A percentile compares a stretch with the other conserved stretches of the same genome.
Evolutionary conservation across 1,140 invertebrate genomes (phyloP).

Genomic region (Colletes latitarsis): DNA sequence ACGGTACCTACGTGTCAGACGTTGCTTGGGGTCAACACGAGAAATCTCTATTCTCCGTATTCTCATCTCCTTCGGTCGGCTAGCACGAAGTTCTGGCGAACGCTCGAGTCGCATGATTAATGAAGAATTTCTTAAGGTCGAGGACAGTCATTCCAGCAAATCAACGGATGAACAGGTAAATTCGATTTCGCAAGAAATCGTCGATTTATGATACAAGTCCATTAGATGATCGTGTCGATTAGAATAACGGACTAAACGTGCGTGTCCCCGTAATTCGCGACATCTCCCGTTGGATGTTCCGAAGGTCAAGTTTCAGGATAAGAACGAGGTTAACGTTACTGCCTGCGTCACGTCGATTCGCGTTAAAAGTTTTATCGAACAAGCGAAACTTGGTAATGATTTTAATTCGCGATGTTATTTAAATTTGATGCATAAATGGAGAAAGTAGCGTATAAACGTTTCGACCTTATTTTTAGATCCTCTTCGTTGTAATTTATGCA

Average conservation of each 20-base stretch:
- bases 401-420: too few species aligned
- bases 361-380: neutral
- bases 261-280: constrained; percentile 8
- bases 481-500: too few species aligned
- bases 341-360: constrained; percentile 36
- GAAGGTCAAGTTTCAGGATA: constrained; percentile 12
- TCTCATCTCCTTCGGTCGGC: constrained; percentile 4
- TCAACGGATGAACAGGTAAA: neutral
- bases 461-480: too few species aligned
- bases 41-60: constrained; percentile 23
- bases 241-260: neutral
- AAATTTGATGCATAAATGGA: too few species aligned
- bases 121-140: neutral
- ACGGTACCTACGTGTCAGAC: constrained; percentile 20
- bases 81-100: neutral
- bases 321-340: constrained; percentile 33
- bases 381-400: neutral
- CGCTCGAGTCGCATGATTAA: neutral
- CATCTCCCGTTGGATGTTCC: constrained; percentile 3
- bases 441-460: too few species aligned
- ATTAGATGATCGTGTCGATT: neutral
- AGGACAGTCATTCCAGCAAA: neutral
- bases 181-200: neutral
- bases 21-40: constrained; percentile 48
- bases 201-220: neutral